Base-by-base conservation (phyloP, 2,113 vertebrate species). In the Ophthalmolycus amberensis region DNA sequence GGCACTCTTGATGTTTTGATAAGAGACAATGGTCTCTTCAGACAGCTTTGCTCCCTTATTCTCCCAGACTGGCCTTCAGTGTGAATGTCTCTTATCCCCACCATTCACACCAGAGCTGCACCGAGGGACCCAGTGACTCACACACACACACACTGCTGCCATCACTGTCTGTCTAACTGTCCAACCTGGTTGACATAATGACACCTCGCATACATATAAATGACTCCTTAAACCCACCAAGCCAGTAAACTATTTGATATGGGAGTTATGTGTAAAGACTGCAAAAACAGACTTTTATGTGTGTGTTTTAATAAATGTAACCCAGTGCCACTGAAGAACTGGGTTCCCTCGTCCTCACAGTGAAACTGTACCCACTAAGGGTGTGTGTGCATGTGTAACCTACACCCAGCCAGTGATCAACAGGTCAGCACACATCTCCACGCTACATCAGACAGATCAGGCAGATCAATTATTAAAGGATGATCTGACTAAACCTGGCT, bases 1-100 rank as follows among this genome's bases (percentile, higher is more conserved):
- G 85, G 92, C 82, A 63, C 86, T 88, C 77, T 83, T 82, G 93
- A 94, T 95, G 91, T 94, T 93, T 87, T 77, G 93, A 95, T 95
- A 95, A 89, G 88, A 56, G 90, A 95, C 93, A 95, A 95, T 93
- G 66, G 90, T 79, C 85, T 92, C 88, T 87, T 91, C 90, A 92
- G 93, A 94, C 88, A 91, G 89, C 87, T 83, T 75, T 71, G 88
- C 89, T 89, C 75, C 85, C 87, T 77, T 87, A 80, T 89, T 93
- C 81, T 85, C 85, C 69, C 82, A 80, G 79, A 85, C 85, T 95
- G 93, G 92, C 94, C 93, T 95, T 95, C 93, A 89, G 82, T 81
- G 81, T 89, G 89, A 94, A 94, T 94, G 91, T 94, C 89, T 90
- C 77, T 85, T 46, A 85, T 80, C 84, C 84, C 65, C 37, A 71